Percentiles rank a stretch among this genome's conserved stretches.
These are phyloP conservation scores for Daubentonia madagascariensis DNA, from an alignment of 2,113 vertebrate species.

Conservation along the genomic window DNA sequence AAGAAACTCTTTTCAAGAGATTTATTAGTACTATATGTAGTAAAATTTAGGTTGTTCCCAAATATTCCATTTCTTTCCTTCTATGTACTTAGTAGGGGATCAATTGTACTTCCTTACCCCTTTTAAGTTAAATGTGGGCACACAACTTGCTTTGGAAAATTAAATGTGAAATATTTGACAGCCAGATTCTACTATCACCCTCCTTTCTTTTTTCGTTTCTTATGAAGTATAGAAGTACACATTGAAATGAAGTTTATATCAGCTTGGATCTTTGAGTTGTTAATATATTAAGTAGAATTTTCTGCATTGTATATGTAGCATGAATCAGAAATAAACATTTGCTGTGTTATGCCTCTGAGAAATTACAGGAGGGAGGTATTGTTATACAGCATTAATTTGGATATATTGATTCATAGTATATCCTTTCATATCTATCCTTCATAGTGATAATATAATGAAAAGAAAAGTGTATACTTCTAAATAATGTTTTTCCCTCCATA, in stretches of 20 bases:
- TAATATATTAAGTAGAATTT: not conserved
- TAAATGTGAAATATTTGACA: not conserved
- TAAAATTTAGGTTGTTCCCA: not conserved
- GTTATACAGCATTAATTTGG: not conserved
- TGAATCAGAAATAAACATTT: not conserved
- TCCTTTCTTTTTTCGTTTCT: not conserved
- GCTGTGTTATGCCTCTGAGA: not conserved
- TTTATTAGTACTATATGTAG: not conserved
- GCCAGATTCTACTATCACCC: not conserved
- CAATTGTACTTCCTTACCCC: not conserved
- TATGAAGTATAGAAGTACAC: not conserved
- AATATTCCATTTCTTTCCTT: not conserved
- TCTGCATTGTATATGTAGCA: not conserved
- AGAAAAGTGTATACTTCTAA: not conserved
- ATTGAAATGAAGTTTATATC: not conserved
- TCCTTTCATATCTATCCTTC: not conserved
- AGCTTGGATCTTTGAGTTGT: not conserved
- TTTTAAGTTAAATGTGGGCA: not conserved
- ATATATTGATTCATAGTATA: not conserved
- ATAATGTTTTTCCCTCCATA: not conserved
- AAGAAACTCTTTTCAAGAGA: not conserved
- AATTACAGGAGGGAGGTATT: not conserved
- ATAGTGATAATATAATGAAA: not conserved
- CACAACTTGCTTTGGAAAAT: not conserved
- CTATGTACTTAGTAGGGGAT: not conserved